Evolutionary conservation across 2,888 invertebrate genomes (phyloP), one percentile per base, ranked within the genome.

Genomic region (Sympetrum striolatum): DNA sequence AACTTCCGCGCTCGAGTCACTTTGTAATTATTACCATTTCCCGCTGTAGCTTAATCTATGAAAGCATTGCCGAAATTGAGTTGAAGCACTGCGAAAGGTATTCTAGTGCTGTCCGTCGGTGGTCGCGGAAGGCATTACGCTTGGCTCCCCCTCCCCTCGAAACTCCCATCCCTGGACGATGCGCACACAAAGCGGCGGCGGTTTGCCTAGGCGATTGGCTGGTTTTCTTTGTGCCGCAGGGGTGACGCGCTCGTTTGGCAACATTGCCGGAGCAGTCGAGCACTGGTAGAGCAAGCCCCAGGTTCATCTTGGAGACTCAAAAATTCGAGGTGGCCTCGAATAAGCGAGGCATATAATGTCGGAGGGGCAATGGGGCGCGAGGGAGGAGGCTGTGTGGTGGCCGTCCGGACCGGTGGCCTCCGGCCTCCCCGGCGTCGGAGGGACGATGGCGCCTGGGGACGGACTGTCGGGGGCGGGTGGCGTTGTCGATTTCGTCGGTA

Each of bases 341-440:
- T 92, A 92, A 92, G 92, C 92, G 92, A 90, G 91, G 81, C 91
- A 91, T 91, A 91, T 91, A 92, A 96, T 96, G 96, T 96, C 96
- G 94, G 96, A 96, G 94, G 95, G 96, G 94, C 95, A 95, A 94
- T 95, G 96, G 95, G 96, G 95, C 94, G 95, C 95, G 94, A 94
- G 95, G 92, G 95, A 95, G 93, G 95, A 96, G 93, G 95, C 95
- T 92, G 94, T 95, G 92, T 95, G 94, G 94, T 95, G 95, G 95
- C 95, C 90, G 25, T 79, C 90, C 73, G 90, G 73, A 73, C 73
- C 90, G 90, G 90, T 73, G 90, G 90, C 90, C 90, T 79, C 90
- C 18, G 90, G 90, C 14, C 90, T 80, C 44, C 90, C 79, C 79
- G 79, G 90, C 60, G 86, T 86, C 60, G 86, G 60, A 37, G 86